Base-by-base conservation (phyloP, 2,797 vertebrate species). In the Fratercula arctica region DNA sequence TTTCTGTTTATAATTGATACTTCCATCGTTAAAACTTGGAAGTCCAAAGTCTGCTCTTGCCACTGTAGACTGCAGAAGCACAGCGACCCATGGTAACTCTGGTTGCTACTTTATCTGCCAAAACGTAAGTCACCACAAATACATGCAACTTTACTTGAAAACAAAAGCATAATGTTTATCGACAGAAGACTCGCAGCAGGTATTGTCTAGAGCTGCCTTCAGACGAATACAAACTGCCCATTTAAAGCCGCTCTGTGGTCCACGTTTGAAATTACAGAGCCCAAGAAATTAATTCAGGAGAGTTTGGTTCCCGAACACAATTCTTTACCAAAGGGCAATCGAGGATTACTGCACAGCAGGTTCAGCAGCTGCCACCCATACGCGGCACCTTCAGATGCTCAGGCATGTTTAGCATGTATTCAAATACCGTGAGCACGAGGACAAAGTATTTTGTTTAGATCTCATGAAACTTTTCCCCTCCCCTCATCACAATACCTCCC, bases 81-180 rank as follows among this genome's bases (percentile, higher is more conserved):
- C 17, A 15, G 35, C 0, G 1, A 8, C 63, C 7, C 16, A 51
- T 33, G 31, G 16, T 0, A 29, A 39, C 28, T 7, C n/a, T 19
- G 11, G 12, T 16, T 46, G 28, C 89, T 11, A 3, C 15, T 28
- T n/a, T 4, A 12, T 18, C 20, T 48, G 10, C 35, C 72, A 57
- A 39, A 59, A 25, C 0, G 2, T 5, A 0, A 45, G 43, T 13
- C 31, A 19, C 45, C 57, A 13, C 2, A 0, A 25, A 15, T 0
- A 8, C 33, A 25, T 4, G 6, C 5, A 20, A 19, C 37, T 39
- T 37, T 0, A 4, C 61, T 3, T 2, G 33, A 12, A 33, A n/a
- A 31, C 11, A 37, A 29, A 75, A 56, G 16, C 57, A 11, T 17
- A 5, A 1, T 10, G 24, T 39, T 21, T 14, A 6, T 3, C 21